phyloP scores from a whole-genome alignment of 64 coral and sea anemone genomes.

The Pocillopora verrucosa region DNA sequence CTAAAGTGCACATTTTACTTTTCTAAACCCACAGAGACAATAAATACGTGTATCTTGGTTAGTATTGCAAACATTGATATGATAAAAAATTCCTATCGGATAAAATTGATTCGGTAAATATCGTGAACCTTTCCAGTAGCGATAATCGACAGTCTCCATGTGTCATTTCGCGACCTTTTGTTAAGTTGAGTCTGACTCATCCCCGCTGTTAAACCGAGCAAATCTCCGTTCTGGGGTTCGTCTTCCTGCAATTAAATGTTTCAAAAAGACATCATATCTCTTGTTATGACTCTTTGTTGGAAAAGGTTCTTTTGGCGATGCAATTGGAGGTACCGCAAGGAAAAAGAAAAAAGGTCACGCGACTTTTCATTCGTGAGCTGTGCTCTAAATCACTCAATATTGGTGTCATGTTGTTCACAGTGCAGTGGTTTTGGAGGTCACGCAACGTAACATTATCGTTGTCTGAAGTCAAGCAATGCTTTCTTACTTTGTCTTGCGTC shows the following conservation, averaged over 20 bases:
- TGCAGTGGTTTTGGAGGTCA: not conserved
- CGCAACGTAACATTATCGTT: not conserved
- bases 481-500: slow-evolving; percentile 6
- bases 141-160: not conserved
- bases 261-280: no score
- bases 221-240: not conserved
- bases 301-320: no score
- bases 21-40: not conserved
- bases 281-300: no score
- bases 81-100: not conserved
- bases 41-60: not conserved
- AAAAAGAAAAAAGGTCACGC: not conserved
- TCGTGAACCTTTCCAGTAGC: not conserved
- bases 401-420: not conserved
- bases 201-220: slow-evolving; percentile 27
- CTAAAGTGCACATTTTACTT: not conserved
- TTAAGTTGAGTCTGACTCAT: slow-evolving; percentile 30
- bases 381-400: not conserved
- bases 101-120: not conserved
- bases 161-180: not conserved
- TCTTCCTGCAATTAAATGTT: not conserved
- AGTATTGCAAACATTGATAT: not conserved
- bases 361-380: not conserved
- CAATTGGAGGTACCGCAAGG: no score
- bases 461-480: not conserved